Evolutionary conservation across 2,113 vertebrate genomes (phyloP).

Genomic region (Potamarius usumacintae): DNA sequence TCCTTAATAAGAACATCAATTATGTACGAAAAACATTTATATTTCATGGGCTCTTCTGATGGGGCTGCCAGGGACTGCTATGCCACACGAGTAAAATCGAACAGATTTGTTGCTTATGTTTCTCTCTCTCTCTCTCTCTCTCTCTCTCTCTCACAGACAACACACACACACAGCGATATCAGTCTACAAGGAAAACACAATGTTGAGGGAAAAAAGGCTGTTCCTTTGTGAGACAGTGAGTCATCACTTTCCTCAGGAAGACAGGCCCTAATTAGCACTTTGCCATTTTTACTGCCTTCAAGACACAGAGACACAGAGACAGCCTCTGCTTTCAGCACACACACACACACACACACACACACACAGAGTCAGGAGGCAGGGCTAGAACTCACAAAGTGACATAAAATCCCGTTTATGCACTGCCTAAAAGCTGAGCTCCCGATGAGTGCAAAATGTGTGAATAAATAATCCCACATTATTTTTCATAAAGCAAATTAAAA

Average conservation of each 20-base stretch:
- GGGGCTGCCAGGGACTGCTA: conserved; percentile 7
- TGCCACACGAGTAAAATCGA: not conserved
- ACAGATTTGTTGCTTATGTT: not conserved
- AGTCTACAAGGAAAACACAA: not conserved
- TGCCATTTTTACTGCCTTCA: conserved; percentile 39
- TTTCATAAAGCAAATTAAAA: no score
- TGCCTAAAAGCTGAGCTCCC: no score
- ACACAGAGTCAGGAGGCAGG: not conserved
- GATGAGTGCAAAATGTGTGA: no score
- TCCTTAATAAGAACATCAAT: conserved; percentile 49
- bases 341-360: not conserved
- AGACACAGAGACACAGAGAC: conserved; percentile 20
- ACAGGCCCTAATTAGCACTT: conserved; percentile 40
- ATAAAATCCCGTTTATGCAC: not conserved
- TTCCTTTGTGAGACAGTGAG: conserved; percentile 31
- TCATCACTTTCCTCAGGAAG: conserved; percentile 24
- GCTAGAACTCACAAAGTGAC: not conserved
- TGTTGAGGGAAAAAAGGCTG: not conserved
- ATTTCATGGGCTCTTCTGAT: conserved; percentile 45
- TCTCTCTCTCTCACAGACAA: no score
- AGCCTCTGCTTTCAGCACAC: not conserved
- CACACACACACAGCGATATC: not conserved
- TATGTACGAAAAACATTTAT: conserved; percentile 46
- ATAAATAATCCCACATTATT: no score
- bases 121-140: not conserved